phyloP scores from a whole-genome alignment of 1,140 invertebrate species.

The Halictus rubicundus region DNA sequence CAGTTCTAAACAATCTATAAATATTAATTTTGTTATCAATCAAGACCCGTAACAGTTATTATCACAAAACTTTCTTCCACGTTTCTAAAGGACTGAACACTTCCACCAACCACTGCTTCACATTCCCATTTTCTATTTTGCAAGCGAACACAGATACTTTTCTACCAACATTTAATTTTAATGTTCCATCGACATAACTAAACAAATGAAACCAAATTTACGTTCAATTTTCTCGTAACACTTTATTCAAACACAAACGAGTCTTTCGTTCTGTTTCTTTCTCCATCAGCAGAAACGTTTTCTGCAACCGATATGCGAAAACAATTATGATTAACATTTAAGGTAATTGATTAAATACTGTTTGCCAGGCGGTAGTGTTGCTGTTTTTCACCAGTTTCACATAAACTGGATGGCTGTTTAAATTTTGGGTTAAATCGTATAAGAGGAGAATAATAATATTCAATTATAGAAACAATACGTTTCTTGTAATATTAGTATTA shows the following conservation, averaged over 20 bases:
- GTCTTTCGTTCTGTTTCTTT: not conserved
- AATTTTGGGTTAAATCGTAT: too few relatives aligned
- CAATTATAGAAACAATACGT: too few relatives aligned
- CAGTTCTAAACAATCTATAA: too few relatives aligned
- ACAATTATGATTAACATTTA: not conserved
- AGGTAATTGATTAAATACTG: not conserved
- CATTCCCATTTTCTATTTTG: not conserved
- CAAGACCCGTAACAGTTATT: too few relatives aligned
- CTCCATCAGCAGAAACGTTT: not conserved
- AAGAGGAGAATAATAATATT: too few relatives aligned
- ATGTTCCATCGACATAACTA: too few relatives aligned
- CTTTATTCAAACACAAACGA: not conserved
- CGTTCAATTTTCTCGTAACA: not conserved
- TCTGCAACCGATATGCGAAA: not conserved
- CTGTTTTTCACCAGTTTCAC: not conserved
- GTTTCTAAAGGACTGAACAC: not conserved
- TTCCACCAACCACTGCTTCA: not conserved
- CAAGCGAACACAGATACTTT: not conserved
- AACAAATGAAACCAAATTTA: too few relatives aligned
- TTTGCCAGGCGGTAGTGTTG: not conserved
- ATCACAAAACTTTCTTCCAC: not conserved
- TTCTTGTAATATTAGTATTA: too few relatives aligned
- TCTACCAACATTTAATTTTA: too few relatives aligned
- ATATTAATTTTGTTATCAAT: too few relatives aligned
- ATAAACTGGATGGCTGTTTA: too few relatives aligned